Conservation (phyloP, 2,888 invertebrate species). For the Temnothorax ravouxi region DNA sequence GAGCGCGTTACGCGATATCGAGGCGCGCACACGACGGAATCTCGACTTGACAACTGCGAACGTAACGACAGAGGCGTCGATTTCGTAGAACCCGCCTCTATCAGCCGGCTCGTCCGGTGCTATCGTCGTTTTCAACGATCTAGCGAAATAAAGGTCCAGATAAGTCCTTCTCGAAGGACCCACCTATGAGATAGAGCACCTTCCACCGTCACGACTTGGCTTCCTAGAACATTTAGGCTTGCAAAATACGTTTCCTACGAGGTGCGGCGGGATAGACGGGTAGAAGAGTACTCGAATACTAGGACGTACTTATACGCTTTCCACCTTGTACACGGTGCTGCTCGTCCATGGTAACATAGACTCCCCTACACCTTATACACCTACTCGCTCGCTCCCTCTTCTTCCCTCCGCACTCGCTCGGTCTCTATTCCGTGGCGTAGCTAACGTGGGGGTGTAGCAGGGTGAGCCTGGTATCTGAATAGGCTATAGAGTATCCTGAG, state of each 20-base stretch:
- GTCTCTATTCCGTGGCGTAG: constrained; percentile 73
- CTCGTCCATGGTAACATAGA: constrained; percentile 77
- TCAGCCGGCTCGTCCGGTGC: constrained; percentile 53
- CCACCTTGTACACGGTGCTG: constrained; percentile 66
- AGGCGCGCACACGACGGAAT: constrained; percentile 18
- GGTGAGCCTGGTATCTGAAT: constrained; percentile 85
- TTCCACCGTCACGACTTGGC: constrained; percentile 54
- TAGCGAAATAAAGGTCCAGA: constrained; percentile 72
- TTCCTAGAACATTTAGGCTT: constrained; percentile 77
- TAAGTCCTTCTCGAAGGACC: constrained; percentile 68
- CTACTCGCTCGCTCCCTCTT: constrained; percentile 46
- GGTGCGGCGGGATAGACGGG: constrained; percentile 67
- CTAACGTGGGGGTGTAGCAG: constrained; percentile 78
- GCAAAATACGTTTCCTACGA: constrained; percentile 80
- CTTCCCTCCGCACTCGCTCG: constrained; percentile 39
- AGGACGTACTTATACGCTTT: constrained; percentile 76
- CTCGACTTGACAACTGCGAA: constrained; percentile 30
- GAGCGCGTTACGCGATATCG: constrained; percentile 19
- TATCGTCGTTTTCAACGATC: constrained; percentile 67
- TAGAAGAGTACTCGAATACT: constrained; percentile 79
- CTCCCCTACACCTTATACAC: constrained; percentile 24
- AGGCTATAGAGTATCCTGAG: constrained; percentile 85
- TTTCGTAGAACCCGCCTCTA: constrained; percentile 59
- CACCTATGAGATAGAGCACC: constrained; percentile 66
- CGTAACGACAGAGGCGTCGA: constrained; percentile 34